Base-by-base conservation (phyloP, 2,888 invertebrate genomes). In the Andrena fulva region DNA sequence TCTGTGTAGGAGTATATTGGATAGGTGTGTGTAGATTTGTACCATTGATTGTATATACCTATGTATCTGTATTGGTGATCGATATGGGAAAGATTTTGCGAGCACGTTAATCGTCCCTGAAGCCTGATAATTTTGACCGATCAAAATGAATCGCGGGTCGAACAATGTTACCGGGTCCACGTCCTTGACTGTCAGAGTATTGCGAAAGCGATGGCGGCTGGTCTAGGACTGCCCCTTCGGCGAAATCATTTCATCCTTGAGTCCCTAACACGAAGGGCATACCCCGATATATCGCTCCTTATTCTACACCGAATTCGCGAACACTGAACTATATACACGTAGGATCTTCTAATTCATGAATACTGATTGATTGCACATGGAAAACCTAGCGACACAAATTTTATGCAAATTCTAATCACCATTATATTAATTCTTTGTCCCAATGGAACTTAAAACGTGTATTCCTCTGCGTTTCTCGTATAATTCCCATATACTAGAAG, bases 171-270 rank as follows among this genome's bases (percentile, higher is more conserved):
- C 74, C 84, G 72, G 79, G 73, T 74, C 66, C 74, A 54, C 74
- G 84, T 80, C 84, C 84, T 85, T 84, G 84, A 69, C 74, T 80
- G 60, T 84, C 77, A 60, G 80, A 77, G 66, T 71, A 80, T 85
- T 84, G 80, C 80, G 84, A 85, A 85, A 85, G 63, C 63, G 68
- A 64, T 20, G 64, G 69, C 63, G 84, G 29, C 60, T 56, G 75
- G 75, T 84, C 71, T 74, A 84, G 84, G 83, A 74, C 70, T 77
- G 77, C 74, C 74, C 67, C 77, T 77, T 74, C 59, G 74, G 71
- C 63, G 48, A 80, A 77, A 85, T 85, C 66, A 72, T 66, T 85
- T 75, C 35, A 75, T 84, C 80, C 84, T 84, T 71, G 84, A 85
- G 80, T 73, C 70, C 72, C 67, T n/a, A 33, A 16, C 69, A 74